A percentile compares a stretch with the other conserved stretches of the same genome.
phyloP scores from a whole-genome alignment of 2,888 invertebrate species.

The Rotaria macrura region DNA sequence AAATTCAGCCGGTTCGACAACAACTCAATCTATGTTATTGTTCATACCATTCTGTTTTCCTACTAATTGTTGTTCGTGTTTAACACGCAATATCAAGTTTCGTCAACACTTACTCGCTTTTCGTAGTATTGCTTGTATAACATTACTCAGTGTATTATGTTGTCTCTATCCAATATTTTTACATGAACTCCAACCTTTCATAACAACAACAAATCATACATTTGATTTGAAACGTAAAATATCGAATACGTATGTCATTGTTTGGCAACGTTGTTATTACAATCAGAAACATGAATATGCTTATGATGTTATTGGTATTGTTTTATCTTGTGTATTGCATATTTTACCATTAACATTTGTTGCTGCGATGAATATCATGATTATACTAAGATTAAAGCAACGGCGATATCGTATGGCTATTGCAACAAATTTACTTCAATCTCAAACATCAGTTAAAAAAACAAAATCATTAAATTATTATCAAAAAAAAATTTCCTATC shows the following conservation, averaged over 20 bases:
- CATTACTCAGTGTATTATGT: neutral
- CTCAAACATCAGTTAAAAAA: neutral
- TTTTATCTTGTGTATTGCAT: neutral
- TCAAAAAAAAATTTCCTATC: neutral
- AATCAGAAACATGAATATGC: neutral
- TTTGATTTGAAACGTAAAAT: neutral
- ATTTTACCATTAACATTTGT: conserved; percentile 5
- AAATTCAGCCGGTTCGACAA: neutral
- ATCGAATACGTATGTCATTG: too few species aligned
- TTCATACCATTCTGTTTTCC: neutral
- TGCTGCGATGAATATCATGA: conserved; percentile 4
- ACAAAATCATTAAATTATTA: neutral
- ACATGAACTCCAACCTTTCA: neutral
- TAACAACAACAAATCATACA: neutral
- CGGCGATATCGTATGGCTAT: neutral
- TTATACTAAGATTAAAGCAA: neutral
- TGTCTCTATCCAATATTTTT: neutral
- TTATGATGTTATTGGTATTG: neutral
- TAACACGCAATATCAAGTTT: neutral
- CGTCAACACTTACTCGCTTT: neutral
- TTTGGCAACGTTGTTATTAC: neutral
- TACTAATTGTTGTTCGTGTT: neutral
- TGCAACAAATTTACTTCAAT: neutral
- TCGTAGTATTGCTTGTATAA: conserved; percentile 11
- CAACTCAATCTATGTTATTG: too few species aligned